phyloP scores from a whole-genome alignment of 2,888 invertebrate species.

The Barypeithes pellucidus region DNA sequence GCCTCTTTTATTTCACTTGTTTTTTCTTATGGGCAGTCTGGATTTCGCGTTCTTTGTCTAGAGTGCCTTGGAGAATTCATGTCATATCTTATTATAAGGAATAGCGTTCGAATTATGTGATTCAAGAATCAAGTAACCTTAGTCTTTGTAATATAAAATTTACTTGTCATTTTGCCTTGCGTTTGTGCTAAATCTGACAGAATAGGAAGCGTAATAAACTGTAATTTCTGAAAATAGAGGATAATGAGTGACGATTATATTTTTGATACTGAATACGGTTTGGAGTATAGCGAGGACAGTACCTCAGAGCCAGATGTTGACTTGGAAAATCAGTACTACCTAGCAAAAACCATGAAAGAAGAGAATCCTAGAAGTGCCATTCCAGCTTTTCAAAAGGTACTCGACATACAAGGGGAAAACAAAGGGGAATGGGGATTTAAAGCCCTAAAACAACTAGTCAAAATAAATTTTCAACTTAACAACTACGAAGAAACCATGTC shows the following conservation, averaged over 20 bases:
- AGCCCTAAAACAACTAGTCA: slow-evolving; percentile 99
- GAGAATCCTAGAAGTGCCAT: slow-evolving; percentile 93
- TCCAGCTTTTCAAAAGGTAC: slow-evolving; percentile 94
- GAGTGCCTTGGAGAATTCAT: no score
- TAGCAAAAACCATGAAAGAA: slow-evolving; percentile 97
- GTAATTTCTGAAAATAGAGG: background rate
- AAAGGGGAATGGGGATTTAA: slow-evolving; percentile 99
- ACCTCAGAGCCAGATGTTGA: slow-evolving; percentile 99
- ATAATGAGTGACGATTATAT: slow-evolving; percentile 56
- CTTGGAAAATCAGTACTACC: slow-evolving; percentile 99
- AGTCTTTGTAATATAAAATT: background rate
- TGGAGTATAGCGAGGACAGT: slow-evolving; percentile 99
- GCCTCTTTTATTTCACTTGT: no score
- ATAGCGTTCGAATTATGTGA: no score
- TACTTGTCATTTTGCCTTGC: background rate
- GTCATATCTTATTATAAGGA: no score
- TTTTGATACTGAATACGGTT: slow-evolving; percentile 91
- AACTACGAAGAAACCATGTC: slow-evolving; percentile 76
- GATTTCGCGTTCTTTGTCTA: no score
- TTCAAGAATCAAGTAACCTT: background rate
- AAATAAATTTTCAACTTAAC: slow-evolving; percentile 97
- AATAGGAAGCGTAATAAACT: background rate
- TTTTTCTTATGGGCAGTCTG: no score
- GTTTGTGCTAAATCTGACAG: background rate
- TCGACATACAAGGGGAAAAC: slow-evolving; percentile 95